These are phyloP conservation scores for Semnornis frantzii DNA, from an alignment of 2,113 vertebrate genomes.

Conservation along the genomic window DNA sequence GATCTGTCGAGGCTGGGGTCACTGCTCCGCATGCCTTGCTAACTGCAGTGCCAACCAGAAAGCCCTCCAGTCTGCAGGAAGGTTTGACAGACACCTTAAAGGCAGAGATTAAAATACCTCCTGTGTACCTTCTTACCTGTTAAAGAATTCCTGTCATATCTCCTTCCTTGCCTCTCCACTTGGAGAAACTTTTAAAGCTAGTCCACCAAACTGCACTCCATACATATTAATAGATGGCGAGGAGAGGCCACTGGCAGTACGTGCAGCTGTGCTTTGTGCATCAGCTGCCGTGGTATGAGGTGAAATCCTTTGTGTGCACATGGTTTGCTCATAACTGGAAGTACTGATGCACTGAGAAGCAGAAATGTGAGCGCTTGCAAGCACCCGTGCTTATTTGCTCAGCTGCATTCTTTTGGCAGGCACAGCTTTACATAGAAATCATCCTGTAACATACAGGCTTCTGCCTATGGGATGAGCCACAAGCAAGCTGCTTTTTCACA, in stretches of 20 bases:
- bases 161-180: neutral
- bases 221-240: neutral
- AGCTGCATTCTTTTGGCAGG: neutral
- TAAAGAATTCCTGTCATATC: neutral
- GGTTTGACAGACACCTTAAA: neutral
- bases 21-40: rapidly evolving
- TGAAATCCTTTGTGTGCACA: neutral
- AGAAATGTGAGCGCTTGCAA: neutral
- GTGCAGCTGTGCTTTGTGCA: neutral
- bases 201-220: neutral
- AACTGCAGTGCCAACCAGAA: neutral
- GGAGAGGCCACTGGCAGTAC: neutral
- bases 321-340: neutral
- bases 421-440: neutral
- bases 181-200: neutral
- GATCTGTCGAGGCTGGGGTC: neutral
- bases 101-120: neutral
- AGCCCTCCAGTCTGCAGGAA: neutral
- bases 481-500: neutral
- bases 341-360: neutral
- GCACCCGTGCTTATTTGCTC: neutral
- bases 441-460: neutral
- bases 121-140: neutral
- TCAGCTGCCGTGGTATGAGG: neutral
- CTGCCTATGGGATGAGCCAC: neutral